These are phyloP conservation scores for Pholis gunnellus DNA, from an alignment of 2,113 vertebrate species.

Conservation along the genomic window DNA sequence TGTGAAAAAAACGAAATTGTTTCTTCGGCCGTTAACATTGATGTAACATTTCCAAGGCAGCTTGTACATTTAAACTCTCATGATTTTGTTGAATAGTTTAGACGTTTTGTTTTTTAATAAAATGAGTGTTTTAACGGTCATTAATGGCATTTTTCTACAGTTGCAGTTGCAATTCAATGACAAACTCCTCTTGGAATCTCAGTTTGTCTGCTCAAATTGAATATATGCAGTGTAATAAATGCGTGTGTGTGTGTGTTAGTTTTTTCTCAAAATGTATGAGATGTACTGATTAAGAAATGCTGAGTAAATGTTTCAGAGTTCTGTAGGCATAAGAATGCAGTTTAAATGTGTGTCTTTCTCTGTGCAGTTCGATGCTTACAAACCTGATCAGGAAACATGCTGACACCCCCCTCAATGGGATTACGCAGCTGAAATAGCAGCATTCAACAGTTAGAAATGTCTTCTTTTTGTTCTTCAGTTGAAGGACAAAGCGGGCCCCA, in stretches of 20 bases:
- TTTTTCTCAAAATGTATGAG: neutral
- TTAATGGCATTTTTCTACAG: neutral
- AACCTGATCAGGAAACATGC: neutral
- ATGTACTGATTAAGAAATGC: neutral
- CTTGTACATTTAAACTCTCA: neutral
- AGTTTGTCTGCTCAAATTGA: neutral
- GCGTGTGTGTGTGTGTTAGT: neutral
- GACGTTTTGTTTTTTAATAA: neutral
- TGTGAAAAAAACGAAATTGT: neutral
- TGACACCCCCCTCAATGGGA: neutral
- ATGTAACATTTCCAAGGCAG: neutral
- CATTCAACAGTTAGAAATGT: neutral
- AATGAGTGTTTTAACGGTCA: neutral
- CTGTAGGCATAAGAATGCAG: neutral
- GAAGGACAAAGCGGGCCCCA: slow-evolving; percentile 88
- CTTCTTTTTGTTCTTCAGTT: slow-evolving; percentile 81
- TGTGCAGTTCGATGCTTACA: neutral
- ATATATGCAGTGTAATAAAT: neutral
- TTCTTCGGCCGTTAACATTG: neutral
- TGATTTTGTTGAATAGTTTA: neutral
- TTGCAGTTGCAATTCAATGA: neutral
- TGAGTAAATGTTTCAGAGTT: neutral
- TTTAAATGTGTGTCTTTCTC: slow-evolving; percentile 1
- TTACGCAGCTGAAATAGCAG: neutral
- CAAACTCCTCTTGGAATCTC: neutral